Evolutionary conservation across 2,888 invertebrate genomes (phyloP).

Genomic region (Nemoura dubitans): DNA sequence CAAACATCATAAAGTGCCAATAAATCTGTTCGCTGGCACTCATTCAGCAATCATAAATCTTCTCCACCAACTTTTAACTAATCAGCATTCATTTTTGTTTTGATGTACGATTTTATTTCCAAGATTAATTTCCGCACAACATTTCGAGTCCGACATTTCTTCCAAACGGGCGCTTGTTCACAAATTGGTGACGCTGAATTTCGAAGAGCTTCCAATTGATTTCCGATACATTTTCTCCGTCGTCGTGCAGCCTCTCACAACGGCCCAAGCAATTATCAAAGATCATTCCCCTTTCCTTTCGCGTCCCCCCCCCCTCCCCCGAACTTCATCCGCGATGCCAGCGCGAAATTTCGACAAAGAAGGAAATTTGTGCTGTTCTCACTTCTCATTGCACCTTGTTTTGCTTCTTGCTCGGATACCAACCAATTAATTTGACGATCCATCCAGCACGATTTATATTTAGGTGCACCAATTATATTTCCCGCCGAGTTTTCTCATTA

Average conservation of each 20-base stretch:
- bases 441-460: constrained; percentile 17
- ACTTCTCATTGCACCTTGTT: background rate
- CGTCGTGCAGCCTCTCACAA: background rate
- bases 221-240: background rate
- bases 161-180: background rate
- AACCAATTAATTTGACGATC: constrained; percentile 16
- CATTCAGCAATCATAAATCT: background rate
- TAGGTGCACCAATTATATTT: constrained; percentile 28
- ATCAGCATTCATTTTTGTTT: constrained; percentile 12
- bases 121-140: background rate
- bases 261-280: background rate
- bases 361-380: background rate
- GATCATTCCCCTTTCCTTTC: background rate
- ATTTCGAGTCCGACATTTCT: background rate
- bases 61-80: background rate
- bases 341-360: background rate
- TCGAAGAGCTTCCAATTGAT: background rate
- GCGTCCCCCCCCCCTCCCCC: background rate
- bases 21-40: background rate
- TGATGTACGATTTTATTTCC: background rate
- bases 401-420: constrained; percentile 17
- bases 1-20: background rate
- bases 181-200: background rate
- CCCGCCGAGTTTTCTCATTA: constrained; percentile 14
- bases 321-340: background rate